Percentiles rank a stretch among this genome's conserved stretches.
Conservation (phyloP, 2,113 vertebrate genomes). For the Rhea americana region DNA sequence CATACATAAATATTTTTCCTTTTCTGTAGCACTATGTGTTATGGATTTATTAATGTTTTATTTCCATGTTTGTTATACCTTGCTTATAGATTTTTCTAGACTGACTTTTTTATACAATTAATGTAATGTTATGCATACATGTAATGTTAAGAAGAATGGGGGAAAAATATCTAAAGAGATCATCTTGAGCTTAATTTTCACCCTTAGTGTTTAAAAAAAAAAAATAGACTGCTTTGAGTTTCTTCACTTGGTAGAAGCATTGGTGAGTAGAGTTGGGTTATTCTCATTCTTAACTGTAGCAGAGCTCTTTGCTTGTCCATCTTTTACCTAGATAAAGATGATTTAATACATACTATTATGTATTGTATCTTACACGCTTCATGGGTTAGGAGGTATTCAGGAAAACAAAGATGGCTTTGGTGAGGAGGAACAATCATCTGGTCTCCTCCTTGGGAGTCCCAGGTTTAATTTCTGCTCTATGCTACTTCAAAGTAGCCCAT, state of each 20-base stretch:
- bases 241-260: rapidly evolving
- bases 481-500: neutral
- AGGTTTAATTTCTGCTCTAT: neutral
- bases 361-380: neutral
- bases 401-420: neutral
- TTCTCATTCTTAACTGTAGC: neutral
- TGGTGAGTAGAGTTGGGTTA: neutral
- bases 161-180: neutral
- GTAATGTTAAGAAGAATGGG: neutral
- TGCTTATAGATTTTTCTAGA: neutral
- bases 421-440: neutral
- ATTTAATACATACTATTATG: no score
- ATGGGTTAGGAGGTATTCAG: neutral
- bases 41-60: neutral
- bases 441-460: neutral
- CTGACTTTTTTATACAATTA: neutral
- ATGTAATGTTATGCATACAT: neutral
- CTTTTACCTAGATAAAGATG: neutral
- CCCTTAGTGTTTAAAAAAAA: neutral
- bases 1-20: neutral
- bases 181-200: neutral
- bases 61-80: neutral
- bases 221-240: neutral
- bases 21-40: rapidly evolving
- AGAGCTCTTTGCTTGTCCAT: neutral